These are phyloP conservation scores for Harpagifer antarcticus DNA, from an alignment of 2,797 vertebrate species.

Conservation along the genomic window DNA sequence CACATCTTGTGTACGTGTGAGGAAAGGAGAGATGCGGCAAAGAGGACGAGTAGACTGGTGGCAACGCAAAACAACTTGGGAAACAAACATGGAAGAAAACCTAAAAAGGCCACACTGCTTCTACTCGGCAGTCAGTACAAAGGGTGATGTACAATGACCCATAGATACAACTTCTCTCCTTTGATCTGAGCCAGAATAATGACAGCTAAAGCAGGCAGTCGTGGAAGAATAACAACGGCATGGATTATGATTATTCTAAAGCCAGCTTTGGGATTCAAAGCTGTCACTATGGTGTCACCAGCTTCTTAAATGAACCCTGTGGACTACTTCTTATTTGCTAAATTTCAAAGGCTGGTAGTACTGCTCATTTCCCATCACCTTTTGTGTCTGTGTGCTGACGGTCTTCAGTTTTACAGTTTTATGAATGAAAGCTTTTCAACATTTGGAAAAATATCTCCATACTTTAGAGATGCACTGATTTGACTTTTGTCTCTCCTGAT, in stretches of 20 bases:
- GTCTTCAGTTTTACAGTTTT: constrained; percentile 14
- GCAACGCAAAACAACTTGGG: constrained; percentile 63
- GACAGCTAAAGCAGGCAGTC: constrained; percentile 55
- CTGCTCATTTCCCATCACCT: constrained; percentile 20
- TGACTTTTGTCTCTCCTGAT: not conserved
- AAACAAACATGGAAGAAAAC: constrained; percentile 33
- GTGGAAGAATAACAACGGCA: constrained; percentile 35
- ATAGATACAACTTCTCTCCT: constrained; percentile 46
- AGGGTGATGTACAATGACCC: constrained; percentile 61
- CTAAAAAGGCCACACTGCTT: constrained; percentile 45
- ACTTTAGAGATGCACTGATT: not conserved
- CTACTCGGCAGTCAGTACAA: constrained; percentile 62
- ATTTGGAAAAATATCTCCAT: not conserved
- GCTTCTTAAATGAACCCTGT: constrained; percentile 15
- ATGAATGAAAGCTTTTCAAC: not conserved
- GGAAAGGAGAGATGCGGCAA: constrained; percentile 41
- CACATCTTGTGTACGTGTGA: constrained; percentile 12
- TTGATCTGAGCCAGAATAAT: constrained; percentile 65
- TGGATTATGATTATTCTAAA: constrained; percentile 49
- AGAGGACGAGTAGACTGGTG: constrained; percentile 51
- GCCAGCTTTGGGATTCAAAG: constrained; percentile 27
- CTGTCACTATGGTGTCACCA: constrained; percentile 20
- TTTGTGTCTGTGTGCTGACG: constrained; percentile 10
- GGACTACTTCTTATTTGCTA: constrained; percentile 1
- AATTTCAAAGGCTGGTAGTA: constrained; percentile 14